These are phyloP conservation scores for Leptinotarsa juncta DNA, from an alignment of 2,888 invertebrate genomes.

Conservation along the genomic window DNA sequence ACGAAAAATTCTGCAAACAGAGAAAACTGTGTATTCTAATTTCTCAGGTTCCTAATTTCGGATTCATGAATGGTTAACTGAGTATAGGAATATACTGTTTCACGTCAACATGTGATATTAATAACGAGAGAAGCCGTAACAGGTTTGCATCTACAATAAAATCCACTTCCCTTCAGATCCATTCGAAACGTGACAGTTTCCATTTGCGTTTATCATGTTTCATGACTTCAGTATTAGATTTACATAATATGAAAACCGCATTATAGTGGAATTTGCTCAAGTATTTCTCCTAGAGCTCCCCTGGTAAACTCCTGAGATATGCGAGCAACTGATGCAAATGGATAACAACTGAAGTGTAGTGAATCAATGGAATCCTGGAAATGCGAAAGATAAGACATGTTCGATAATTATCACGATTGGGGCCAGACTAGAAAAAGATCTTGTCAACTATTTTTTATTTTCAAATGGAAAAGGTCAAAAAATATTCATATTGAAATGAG, in stretches of 20 bases:
- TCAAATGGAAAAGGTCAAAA: too few relatives aligned
- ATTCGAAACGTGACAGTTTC: constrained; percentile 14
- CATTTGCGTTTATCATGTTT: constrained; percentile 16
- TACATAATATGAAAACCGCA: constrained; percentile 7
- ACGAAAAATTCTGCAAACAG: too few relatives aligned
- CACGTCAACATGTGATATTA: not conserved
- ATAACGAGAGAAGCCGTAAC: not conserved
- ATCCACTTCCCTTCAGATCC: not conserved
- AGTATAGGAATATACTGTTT: too few relatives aligned
- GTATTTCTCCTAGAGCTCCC: not conserved
- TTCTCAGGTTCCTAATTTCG: too few relatives aligned
- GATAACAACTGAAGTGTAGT: not conserved
- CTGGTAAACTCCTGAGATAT: not conserved
- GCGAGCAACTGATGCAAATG: not conserved
- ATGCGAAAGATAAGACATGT: not conserved
- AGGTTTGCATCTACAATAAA: not conserved
- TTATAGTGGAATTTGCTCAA: not conserved
- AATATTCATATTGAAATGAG: too few relatives aligned
- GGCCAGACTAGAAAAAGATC: too few relatives aligned
- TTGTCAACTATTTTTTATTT: too few relatives aligned
- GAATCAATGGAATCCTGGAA: too few relatives aligned
- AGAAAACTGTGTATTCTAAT: too few relatives aligned
- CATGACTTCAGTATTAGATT: constrained; percentile 12
- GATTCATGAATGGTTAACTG: too few relatives aligned
- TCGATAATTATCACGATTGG: not conserved